Conservation (phyloP, 2,888 invertebrate species). For the Synanthedon myopaeformis region DNA sequence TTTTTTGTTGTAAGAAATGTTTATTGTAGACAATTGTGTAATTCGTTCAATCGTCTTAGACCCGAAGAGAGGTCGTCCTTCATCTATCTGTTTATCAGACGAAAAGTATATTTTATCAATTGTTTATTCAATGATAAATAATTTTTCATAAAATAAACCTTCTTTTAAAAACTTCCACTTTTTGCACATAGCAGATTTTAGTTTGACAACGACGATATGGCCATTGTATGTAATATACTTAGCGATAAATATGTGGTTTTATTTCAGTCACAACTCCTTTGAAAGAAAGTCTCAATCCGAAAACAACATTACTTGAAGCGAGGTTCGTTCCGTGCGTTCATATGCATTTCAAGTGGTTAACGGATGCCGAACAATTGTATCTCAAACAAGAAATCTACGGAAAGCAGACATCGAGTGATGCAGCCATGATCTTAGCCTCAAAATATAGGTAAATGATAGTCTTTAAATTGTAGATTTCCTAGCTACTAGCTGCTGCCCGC, state of each 20-base stretch:
- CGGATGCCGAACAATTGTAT: constrained; percentile 43
- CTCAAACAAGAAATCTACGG: constrained; percentile 72
- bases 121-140: too few species aligned
- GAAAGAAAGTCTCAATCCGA: constrained; percentile 74
- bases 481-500: background rate
- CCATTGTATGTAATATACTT: too few species aligned
- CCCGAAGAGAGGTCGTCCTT: too few species aligned
- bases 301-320: constrained; percentile 75
- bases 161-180: too few species aligned
- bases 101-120: too few species aligned
- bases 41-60: background rate
- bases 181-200: too few species aligned
- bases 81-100: too few species aligned
- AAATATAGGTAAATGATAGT: constrained; percentile 69
- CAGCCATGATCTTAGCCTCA: constrained; percentile 76
- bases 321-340: constrained; percentile 84
- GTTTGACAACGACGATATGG: too few species aligned
- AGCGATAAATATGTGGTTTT: background rate
- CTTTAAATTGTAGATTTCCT: background rate
- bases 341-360: constrained; percentile 76
- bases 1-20: too few species aligned
- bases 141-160: too few species aligned
- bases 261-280: constrained; percentile 86
- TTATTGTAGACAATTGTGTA: background rate
- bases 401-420: constrained; percentile 74